A percentile compares a stretch with the other conserved stretches of the same genome.
Conservation (phyloP, 2,113 vertebrate genomes). For the Tonatia bakeri region DNA sequence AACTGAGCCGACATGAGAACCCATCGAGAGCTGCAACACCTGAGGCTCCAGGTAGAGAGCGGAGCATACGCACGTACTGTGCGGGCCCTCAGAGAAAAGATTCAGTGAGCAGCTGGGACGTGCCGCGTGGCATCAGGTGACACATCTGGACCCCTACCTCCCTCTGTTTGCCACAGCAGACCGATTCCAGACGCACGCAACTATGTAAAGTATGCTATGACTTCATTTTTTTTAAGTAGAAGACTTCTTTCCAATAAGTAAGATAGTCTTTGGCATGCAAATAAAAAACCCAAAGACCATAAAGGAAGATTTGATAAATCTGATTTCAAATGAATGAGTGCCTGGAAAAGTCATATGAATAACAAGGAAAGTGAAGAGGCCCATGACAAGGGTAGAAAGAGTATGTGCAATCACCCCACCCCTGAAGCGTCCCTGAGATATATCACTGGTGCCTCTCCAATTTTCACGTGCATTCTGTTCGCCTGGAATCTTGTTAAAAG, state of each 20-base stretch:
- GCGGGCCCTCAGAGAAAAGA: background rate
- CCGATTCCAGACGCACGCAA: background rate
- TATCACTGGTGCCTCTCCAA: background rate
- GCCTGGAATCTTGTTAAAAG: background rate
- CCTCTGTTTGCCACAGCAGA: background rate
- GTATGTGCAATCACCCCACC: background rate
- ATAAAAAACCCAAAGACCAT: background rate
- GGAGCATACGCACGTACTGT: background rate
- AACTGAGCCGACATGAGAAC: background rate
- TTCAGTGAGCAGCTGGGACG: background rate
- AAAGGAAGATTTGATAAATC: background rate
- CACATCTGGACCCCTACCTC: background rate
- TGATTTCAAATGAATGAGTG: conserved; percentile 19
- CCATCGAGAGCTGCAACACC: background rate
- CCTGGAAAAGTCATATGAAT: background rate
- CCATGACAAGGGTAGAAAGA: background rate
- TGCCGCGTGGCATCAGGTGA: background rate
- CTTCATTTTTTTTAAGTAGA: background rate
- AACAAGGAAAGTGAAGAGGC: background rate
- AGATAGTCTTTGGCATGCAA: background rate
- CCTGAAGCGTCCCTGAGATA: background rate
- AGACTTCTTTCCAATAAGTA: background rate
- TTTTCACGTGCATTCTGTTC: background rate
- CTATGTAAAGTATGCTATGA: background rate
- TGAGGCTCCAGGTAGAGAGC: background rate